A percentile compares a stretch with the other conserved stretches of the same genome.
phyloP scores from a whole-genome alignment of 2,797 vertebrate species.

The Eulemur coronatus region DNA sequence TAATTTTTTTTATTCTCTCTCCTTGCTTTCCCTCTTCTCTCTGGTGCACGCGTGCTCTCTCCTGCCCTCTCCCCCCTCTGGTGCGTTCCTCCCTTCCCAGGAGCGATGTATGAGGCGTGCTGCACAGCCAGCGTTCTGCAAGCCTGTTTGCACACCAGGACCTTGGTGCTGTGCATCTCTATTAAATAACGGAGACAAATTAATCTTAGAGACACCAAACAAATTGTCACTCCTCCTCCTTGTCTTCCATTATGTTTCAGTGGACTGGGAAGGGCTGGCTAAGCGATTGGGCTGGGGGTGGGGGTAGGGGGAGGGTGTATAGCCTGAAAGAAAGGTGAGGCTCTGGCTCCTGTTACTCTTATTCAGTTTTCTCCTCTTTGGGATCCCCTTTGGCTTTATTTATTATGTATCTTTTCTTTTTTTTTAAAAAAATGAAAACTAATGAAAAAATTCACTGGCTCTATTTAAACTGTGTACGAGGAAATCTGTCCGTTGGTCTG shows the following conservation, averaged over 20 bases:
- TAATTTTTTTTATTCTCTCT: conserved; percentile 87
- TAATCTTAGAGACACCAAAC: conserved; percentile 91
- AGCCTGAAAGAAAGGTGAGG: conserved; percentile 64
- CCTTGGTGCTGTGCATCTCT: conserved; percentile 89
- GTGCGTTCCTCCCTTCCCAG: conserved; percentile 77
- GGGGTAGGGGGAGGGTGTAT: not conserved
- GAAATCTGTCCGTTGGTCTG: conserved; percentile 78
- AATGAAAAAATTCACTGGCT: conserved; percentile 79
- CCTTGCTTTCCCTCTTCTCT: conserved; percentile 71
- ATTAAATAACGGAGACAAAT: conserved; percentile 91
- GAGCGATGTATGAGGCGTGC: conserved; percentile 85
- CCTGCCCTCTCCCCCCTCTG: conserved; percentile 67
- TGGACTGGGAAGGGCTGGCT: conserved; percentile 81
- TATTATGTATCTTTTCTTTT: not conserved
- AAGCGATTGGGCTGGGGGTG: conserved; percentile 57
- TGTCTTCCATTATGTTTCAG: conserved; percentile 82
- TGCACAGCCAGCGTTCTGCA: conserved; percentile 86
- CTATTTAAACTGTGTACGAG: conserved; percentile 82
- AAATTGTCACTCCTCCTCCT: conserved; percentile 88
- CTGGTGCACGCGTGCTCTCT: conserved; percentile 61
- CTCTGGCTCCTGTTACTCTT: conserved; percentile 44
- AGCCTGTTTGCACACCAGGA: conserved; percentile 89
- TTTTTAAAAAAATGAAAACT: conserved; percentile 48
- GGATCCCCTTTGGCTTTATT: conserved; percentile 79
- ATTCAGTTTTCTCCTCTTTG: conserved; percentile 52